A percentile compares a stretch with the other conserved stretches of the same genome.
Evolutionary conservation across 2,888 invertebrate species (phyloP).

Genomic region (Nomada fabriciana): DNA sequence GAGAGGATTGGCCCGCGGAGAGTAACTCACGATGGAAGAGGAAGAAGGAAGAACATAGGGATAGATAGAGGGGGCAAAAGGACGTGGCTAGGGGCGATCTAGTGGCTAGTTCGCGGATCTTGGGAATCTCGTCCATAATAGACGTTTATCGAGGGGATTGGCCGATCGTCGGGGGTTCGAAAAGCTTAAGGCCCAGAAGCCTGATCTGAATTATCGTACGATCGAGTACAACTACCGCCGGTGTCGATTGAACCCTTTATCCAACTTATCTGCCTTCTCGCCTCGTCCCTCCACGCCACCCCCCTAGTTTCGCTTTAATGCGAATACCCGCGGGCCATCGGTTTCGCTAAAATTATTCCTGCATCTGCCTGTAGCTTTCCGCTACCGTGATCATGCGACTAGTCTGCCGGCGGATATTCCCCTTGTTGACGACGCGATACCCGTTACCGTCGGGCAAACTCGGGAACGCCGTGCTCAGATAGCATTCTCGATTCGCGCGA

Average conservation of each 20-base stretch:
- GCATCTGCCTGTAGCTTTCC: neutral
- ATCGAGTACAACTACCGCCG: conserved; percentile 35
- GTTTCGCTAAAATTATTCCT: conserved; percentile 76
- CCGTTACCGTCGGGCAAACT: neutral
- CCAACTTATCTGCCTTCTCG: conserved; percentile 51
- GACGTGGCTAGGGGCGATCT: conserved; percentile 47
- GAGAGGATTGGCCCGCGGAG: conserved; percentile 53
- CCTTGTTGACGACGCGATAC: neutral
- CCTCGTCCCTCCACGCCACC: neutral
- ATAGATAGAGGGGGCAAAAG: conserved; percentile 16
- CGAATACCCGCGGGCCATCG: conserved; percentile 77
- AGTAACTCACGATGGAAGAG: neutral
- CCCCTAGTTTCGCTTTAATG: conserved; percentile 74
- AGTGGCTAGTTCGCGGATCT: conserved; percentile 54
- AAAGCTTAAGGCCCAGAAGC: conserved; percentile 65
- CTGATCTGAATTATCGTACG: conserved; percentile 75
- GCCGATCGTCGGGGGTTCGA: conserved; percentile 68
- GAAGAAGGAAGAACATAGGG: neutral
- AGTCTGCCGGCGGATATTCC: conserved; percentile 4
- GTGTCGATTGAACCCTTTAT: conserved; percentile 63
- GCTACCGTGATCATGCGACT: too few species aligned
- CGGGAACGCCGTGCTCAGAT: too few species aligned
- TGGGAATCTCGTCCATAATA: conserved; percentile 68
- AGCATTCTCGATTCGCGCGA: too few species aligned
- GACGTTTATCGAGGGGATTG: conserved; percentile 68